Base-by-base conservation (phyloP, 2,797 vertebrate species). In the Tenualosa thibaudeaui region DNA sequence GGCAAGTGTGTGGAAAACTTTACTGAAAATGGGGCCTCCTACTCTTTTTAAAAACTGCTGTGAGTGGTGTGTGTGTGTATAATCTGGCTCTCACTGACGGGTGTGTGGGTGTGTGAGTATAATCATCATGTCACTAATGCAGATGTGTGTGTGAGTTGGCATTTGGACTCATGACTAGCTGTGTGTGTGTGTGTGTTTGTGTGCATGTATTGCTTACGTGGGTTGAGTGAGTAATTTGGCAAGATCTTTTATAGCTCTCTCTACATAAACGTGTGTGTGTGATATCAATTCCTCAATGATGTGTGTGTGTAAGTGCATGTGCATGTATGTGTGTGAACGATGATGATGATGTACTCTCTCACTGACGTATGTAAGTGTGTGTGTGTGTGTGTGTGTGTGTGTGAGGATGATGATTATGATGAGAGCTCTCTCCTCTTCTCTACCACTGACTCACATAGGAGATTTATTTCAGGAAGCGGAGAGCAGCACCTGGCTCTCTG, bases 401-500 rank as follows among this genome's bases (percentile, higher is more conserved):
- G 50, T 82, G 31, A 22, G 10, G 8, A 12, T 31, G 24, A 81
- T 81, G 50, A 37, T 24, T n/a, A 81, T 81, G 50, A 58, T 12
- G n/a, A 50, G 51, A 78, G 56, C 31, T 75, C 40, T 50, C 17
- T 65, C 60, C 37, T 17, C 84, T 75, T 31, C 49, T 31, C 37
- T 71, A 49, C 19, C 22, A 53, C 81, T 49, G 60, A 81, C 58
- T 85, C 81, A 60, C 49, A 3, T n/a, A n/a, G 60, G 68, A 81
- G 84, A 86, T 88, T 82, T 85, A 90, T 89, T 89, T 85, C 65
- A 82, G 84, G 81, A 89, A 60, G 60, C n/a, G 62, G 56, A 85
- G n/a, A 62, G 83, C 53, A 75, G 68, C 13, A 75, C 51, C 83
- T 86, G 68, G 50, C 83, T 85, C 58, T 81, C 68, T 78, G 62